Percentiles rank a stretch among this genome's conserved stretches.
These are phyloP conservation scores for Coelinius sp. DNA, from an alignment of 2,888 invertebrate species.

Conservation along the genomic window DNA sequence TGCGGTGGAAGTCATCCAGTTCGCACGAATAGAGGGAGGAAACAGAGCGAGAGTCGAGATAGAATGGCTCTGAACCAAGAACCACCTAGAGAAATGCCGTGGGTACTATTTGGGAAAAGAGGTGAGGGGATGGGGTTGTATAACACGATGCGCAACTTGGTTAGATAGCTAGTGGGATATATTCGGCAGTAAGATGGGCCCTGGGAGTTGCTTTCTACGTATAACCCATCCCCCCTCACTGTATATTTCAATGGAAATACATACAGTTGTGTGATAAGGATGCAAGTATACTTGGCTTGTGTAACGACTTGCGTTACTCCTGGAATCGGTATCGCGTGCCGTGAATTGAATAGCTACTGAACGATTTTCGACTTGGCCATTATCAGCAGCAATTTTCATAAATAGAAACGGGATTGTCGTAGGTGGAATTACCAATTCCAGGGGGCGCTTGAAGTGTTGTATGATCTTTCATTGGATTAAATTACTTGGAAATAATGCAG, in stretches of 20 bases:
- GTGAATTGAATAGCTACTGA: slow-evolving; percentile 49
- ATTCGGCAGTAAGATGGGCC: not conserved
- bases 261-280: slow-evolving; percentile 27
- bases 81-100: not conserved
- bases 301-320: no score
- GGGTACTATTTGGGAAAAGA: slow-evolving; percentile 44
- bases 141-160: slow-evolving; percentile 42
- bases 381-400: no score
- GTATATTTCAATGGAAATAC: not conserved
- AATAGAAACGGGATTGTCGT: no score
- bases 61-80: slow-evolving; percentile 14
- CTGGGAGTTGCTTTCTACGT: not conserved
- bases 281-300: no score
- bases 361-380: slow-evolving; percentile 24
- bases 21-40: not conserved
- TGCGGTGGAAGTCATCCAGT: slow-evolving; percentile 35
- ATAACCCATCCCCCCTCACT: not conserved
- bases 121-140: not conserved
- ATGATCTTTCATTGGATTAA: no score
- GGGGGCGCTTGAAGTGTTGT: no score
- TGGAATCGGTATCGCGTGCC: slow-evolving; percentile 50
- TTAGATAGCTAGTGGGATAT: no score
- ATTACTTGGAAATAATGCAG: no score
- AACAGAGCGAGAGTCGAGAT: not conserved
- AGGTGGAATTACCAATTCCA: no score